phyloP scores from a whole-genome alignment of 2,797 vertebrate species.

The Chaetophractus vellerosus region DNA sequence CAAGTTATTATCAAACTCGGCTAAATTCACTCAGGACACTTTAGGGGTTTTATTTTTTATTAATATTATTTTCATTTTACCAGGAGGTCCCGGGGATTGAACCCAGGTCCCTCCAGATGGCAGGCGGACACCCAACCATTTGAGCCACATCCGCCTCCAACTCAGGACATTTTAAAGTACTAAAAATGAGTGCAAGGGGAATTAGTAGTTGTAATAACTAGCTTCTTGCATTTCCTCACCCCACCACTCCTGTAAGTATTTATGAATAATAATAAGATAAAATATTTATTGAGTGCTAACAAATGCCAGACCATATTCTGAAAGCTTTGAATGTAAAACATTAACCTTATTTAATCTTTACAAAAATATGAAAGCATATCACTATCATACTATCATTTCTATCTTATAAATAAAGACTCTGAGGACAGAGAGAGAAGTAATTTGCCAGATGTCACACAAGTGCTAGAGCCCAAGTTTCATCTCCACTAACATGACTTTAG shows the following conservation, averaged over 20 bases:
- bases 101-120: too few species aligned
- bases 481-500: background rate
- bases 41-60: too few species aligned
- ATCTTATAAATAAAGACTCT: background rate
- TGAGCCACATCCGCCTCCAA: too few species aligned
- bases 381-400: background rate
- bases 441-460: background rate
- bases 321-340: background rate
- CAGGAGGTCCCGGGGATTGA: too few species aligned
- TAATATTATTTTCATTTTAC: too few species aligned
- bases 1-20: background rate
- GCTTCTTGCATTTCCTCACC: background rate
- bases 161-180: background rate
- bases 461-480: background rate
- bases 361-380: background rate
- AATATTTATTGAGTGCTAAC: background rate
- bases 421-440: background rate
- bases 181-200: background rate
- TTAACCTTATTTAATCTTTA: slow-evolving; percentile 14
- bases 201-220: background rate
- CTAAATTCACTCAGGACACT: background rate
- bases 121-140: too few species aligned
- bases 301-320: background rate
- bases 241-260: background rate
- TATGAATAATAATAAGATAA: background rate